phyloP scores from a whole-genome alignment of 1,140 invertebrate genomes.

The Cotesia typhae region DNA sequence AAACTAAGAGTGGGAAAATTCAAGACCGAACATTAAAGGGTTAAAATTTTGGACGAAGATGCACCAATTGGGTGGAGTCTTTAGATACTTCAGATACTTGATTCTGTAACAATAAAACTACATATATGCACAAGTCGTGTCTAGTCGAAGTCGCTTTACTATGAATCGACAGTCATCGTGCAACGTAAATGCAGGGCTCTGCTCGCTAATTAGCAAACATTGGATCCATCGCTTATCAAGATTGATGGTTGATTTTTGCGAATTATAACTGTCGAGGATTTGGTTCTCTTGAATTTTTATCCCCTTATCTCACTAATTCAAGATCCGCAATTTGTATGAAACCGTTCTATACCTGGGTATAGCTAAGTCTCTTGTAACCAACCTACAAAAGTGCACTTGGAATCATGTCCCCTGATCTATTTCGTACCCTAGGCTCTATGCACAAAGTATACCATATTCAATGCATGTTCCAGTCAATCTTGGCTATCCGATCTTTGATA shows the following conservation, averaged over 20 bases:
- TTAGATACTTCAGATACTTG: too few species aligned
- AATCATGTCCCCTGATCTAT: too few species aligned
- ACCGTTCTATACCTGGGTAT: slow-evolving; percentile 25
- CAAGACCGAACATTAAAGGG: too few species aligned
- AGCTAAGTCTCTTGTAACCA: slow-evolving; percentile 20
- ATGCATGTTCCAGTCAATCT: too few species aligned
- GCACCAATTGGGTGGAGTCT: too few species aligned
- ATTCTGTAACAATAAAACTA: too few species aligned
- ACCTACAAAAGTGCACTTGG: too few species aligned
- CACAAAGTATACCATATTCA: not conserved
- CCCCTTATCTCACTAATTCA: slow-evolving; percentile 31
- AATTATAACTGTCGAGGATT: slow-evolving; percentile 44
- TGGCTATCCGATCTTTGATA: too few species aligned
- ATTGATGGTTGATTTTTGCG: slow-evolving; percentile 53
- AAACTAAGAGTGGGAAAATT: too few species aligned
- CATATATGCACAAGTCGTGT: slow-evolving; percentile 26
- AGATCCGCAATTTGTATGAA: slow-evolving; percentile 27
- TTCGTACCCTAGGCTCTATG: not conserved
- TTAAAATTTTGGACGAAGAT: too few species aligned
- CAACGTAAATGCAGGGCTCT: slow-evolving; percentile 38
- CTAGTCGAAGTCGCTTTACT: slow-evolving; percentile 49
- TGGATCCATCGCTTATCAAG: slow-evolving; percentile 50
- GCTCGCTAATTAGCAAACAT: slow-evolving; percentile 57
- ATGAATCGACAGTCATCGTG: slow-evolving; percentile 46
- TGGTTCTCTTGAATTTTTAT: slow-evolving; percentile 35